Base-by-base conservation (phyloP, 2,888 invertebrate genomes). In the Zaprionus bogoriensis region DNA sequence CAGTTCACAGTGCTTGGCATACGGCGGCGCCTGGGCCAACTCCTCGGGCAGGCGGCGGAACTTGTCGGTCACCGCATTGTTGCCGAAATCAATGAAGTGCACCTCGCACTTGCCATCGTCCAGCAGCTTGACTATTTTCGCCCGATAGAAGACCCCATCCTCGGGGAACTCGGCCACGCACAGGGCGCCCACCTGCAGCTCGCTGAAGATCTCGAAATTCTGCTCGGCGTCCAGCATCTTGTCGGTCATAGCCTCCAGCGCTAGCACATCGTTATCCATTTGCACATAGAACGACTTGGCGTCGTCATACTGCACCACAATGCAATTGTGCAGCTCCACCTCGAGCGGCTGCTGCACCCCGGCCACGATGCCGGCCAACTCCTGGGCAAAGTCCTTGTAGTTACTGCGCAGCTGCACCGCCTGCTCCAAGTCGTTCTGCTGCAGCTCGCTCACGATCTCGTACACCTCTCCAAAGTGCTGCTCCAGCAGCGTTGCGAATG, bases 111-210 rank as follows among this genome's bases (percentile, higher is more conserved):
- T 95, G 68, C 95, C 95, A 2, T 93, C 92, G 67, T 95, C 94
- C 20, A 97, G 92, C 2, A 87, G 58, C 42, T 75, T 78, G 41
- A 83, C 45, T 9, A 98, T 94, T 88, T 95, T 94, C 0, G 97
- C 98, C 66, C 98, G 93, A 90, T 99, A 99, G 96, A 97, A 99
- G 68, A 93, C 93, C 25, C 94, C 94, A 88, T 98, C 97, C 2
- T 94, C 94, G 1, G 94, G 93, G 89, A 96, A 98, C 81, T 95
- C 94, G 1, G 98, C 98, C 39, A 94, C 92, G 79, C 95, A 96
- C 0, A 94, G 74, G 0, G 93, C 92, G 9, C 94, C 94, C 55
- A 93, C 78, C 20, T 74, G 25, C 2, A 85, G 45, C 0, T 89
- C 76, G 0, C 42, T 61, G 2, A 89, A 86, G 5, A 66, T 47